Percentiles rank a stretch among this genome's conserved stretches.
Evolutionary conservation across 1,140 invertebrate genomes (phyloP).

Genomic region (Leptopilina boulardi): DNA sequence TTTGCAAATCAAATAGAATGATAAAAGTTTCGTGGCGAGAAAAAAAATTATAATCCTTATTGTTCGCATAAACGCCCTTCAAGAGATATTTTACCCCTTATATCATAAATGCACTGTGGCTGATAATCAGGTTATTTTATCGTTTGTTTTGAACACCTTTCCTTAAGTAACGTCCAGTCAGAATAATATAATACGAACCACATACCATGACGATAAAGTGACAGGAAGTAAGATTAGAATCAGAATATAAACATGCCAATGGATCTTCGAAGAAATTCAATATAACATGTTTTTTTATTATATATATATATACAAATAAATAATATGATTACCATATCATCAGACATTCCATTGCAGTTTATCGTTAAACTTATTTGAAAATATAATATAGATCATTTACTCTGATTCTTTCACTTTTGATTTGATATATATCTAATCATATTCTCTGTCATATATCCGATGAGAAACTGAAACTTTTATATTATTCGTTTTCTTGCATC

Average conservation of each 20-base stretch:
- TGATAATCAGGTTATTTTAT: neutral
- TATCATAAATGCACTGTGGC: neutral
- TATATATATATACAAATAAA: too few relatives aligned
- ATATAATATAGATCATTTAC: slow-evolving; percentile 3
- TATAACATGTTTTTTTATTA: neutral
- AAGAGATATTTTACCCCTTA: neutral
- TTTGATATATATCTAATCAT: slow-evolving; percentile 4
- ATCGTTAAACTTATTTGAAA: neutral
- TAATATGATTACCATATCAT: slow-evolving; percentile 4
- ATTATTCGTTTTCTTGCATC: too few relatives aligned
- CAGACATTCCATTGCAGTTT: neutral
- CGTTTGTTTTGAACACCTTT: neutral
- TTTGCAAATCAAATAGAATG: too few relatives aligned
- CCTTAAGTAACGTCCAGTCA: slow-evolving; percentile 7
- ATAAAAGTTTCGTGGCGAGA: too few relatives aligned
- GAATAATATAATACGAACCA: neutral
- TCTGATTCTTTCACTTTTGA: neutral
- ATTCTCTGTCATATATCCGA: neutral
- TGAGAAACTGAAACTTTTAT: neutral
- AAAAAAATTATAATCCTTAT: too few relatives aligned
- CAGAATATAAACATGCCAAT: slow-evolving; percentile 12
- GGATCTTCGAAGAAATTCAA: slow-evolving; percentile 28
- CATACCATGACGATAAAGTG: slow-evolving; percentile 28
- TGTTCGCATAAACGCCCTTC: too few relatives aligned
- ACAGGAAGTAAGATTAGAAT: slow-evolving; percentile 28